These are phyloP conservation scores for Philaethria dido DNA, from an alignment of 2,888 invertebrate species.

Conservation along the genomic window DNA sequence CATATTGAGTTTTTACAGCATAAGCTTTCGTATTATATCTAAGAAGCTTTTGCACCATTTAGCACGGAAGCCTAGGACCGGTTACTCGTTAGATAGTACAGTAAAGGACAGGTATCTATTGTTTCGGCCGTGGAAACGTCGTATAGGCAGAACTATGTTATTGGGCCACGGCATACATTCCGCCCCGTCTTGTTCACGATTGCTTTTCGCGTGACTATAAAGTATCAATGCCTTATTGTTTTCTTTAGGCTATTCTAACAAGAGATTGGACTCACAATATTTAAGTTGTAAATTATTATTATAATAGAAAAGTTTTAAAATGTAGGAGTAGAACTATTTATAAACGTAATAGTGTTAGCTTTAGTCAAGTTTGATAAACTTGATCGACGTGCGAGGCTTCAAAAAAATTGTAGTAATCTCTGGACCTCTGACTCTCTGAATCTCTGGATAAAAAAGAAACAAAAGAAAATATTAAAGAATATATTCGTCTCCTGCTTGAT, in stretches of 20 bases:
- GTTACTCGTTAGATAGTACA: conserved; percentile 25
- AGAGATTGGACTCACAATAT: conserved; percentile 13
- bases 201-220: conserved; percentile 35
- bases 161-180: conserved; percentile 78
- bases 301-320: not conserved
- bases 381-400: no score
- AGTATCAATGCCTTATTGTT: conserved; percentile 33
- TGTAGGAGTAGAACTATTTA: not conserved
- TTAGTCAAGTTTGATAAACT: not conserved
- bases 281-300: not conserved
- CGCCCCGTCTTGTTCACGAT: conserved; percentile 59
- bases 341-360: not conserved
- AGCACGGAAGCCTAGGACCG: conserved; percentile 26
- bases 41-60: conserved; percentile 24
- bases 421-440: no score
- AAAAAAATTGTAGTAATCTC: not conserved
- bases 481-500: no score
- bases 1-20: not conserved
- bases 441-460: no score
- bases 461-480: no score
- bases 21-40: not conserved
- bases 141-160: conserved; percentile 69
- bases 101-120: conserved; percentile 53
- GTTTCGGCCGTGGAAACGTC: conserved; percentile 45
- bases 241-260: conserved; percentile 14